Percentiles rank a stretch among this genome's conserved stretches.
Evolutionary conservation across 2,113 vertebrate species (phyloP).

Genomic region (Uria aalge): DNA sequence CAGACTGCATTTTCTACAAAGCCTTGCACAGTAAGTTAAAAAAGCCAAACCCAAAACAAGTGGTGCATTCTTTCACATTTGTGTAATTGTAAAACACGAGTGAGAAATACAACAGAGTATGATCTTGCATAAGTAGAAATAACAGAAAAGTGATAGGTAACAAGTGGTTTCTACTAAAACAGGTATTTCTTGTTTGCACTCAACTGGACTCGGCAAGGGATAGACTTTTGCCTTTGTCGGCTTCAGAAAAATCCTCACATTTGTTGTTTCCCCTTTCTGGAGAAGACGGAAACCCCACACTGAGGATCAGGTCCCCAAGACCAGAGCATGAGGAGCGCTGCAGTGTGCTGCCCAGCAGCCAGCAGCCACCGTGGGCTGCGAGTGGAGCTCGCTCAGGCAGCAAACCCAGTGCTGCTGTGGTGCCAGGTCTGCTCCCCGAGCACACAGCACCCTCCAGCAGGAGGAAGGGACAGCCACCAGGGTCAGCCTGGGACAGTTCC

Average conservation of each 20-base stretch:
- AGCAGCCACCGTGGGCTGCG: rapidly evolving
- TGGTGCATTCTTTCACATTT: background rate
- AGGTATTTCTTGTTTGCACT: background rate
- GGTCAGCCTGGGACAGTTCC: conserved; percentile 9
- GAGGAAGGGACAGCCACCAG: background rate
- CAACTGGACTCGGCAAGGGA: background rate
- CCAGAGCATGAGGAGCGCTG: rapidly evolving
- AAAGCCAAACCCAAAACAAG: background rate
- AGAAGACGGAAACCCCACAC: background rate
- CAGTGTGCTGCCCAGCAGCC: background rate
- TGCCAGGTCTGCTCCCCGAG: background rate
- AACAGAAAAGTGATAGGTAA: background rate
- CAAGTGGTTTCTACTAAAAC: background rate
- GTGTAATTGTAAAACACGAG: background rate
- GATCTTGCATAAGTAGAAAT: background rate
- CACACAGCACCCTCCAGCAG: background rate
- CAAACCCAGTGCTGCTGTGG: background rate
- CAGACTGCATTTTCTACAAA: background rate
- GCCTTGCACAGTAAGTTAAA: background rate
- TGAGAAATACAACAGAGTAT: background rate
- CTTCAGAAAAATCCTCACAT: background rate
- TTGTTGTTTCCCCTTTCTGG: background rate
- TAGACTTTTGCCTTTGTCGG: background rate
- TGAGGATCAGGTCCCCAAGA: background rate
- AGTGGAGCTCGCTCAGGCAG: background rate